Percentiles rank a stretch among this genome's conserved stretches.
Conservation (phyloP, 2,888 invertebrate species). For the Dioctria linearis region DNA sequence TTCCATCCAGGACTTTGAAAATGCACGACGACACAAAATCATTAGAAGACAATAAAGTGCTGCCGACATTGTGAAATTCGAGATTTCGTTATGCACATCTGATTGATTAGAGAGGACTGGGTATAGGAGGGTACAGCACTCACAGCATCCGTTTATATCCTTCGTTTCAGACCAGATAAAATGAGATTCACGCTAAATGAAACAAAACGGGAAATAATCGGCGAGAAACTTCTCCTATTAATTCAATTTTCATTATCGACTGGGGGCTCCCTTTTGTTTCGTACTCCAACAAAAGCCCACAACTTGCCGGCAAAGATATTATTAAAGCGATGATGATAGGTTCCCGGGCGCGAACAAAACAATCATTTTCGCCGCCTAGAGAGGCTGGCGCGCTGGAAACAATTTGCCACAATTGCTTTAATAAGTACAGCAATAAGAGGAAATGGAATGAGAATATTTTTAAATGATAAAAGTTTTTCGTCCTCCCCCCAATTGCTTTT, state of each 20-base stretch:
- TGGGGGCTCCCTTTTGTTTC: conserved; percentile 4
- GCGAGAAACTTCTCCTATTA: conserved; percentile 43
- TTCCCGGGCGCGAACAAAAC: conserved; percentile 10
- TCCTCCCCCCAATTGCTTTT: not conserved
- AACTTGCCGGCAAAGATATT: not conserved
- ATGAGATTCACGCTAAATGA: not conserved
- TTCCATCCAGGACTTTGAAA: not conserved
- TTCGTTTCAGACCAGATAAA: not conserved
- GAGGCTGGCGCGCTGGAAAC: conserved; percentile 35
- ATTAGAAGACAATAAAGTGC: conserved; percentile 44
- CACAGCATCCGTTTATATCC: not conserved
- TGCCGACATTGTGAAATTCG: conserved; percentile 37
- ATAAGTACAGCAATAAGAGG: conserved; percentile 56
- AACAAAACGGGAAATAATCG: conserved; percentile 10
- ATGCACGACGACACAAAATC: not conserved
- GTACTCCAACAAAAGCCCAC: conserved; percentile 16
- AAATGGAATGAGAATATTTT: conserved; percentile 22
- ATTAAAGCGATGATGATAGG: conserved; percentile 11
- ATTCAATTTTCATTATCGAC: conserved; percentile 46
- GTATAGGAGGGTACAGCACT: not conserved
- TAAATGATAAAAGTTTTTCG: conserved; percentile 49
- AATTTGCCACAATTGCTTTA: conserved; percentile 55
- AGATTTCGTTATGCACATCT: conserved; percentile 13
- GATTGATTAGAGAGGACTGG: conserved; percentile 18
- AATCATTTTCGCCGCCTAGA: conserved; percentile 37